Evolutionary conservation across 2,113 vertebrate species (phyloP).

Genomic region (Potamarius usumacintae): DNA sequence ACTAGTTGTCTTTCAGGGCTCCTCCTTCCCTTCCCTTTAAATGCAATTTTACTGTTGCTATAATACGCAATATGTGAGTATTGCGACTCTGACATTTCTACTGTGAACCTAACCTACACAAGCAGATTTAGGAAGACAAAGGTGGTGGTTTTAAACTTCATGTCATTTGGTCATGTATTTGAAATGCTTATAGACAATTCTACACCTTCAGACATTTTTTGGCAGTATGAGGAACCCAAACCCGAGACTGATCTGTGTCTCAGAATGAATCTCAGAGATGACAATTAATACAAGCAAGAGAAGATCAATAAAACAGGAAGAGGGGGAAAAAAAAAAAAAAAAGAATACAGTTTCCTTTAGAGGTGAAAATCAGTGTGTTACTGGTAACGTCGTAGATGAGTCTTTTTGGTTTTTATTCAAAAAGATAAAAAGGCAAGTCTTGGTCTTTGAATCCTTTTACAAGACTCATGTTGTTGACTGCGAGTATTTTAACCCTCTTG

Average conservation of each 20-base stretch:
- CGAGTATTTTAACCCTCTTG: slow-evolving; percentile 78
- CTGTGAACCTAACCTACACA: no score
- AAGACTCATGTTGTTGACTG: no score
- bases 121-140: not conserved
- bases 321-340: no score
- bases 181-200: not conserved
- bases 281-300: not conserved
- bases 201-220: not conserved
- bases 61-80: no score
- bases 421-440: no score
- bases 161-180: not conserved
- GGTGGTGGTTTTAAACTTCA: not conserved
- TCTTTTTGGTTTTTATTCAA: not conserved
- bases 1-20: no score
- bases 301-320: not conserved
- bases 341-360: not conserved
- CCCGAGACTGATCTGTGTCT: not conserved
- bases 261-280: not conserved
- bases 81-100: no score
- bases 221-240: not conserved
- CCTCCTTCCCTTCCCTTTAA: not conserved
- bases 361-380: not conserved
- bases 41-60: not conserved
- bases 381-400: not conserved
- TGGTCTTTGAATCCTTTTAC: no score